Percentiles rank a stretch among this genome's conserved stretches.
Conservation (phyloP, 1,140 invertebrate species). For the Pinna nobilis region DNA sequence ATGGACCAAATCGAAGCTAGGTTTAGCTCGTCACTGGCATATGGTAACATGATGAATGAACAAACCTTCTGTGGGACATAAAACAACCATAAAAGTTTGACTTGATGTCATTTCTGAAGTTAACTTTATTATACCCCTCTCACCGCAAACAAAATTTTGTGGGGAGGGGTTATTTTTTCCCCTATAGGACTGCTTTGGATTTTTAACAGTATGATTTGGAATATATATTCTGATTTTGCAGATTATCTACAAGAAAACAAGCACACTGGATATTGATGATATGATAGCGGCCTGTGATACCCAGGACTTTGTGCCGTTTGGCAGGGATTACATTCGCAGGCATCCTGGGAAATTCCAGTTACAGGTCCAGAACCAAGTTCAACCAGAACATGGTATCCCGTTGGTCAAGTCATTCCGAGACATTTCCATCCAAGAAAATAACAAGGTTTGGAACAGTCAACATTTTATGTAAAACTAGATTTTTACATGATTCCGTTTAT, state of each 20-base stretch:
- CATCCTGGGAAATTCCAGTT: conserved; percentile 83
- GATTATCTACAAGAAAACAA: too few species aligned
- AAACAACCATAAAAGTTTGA: too few species aligned
- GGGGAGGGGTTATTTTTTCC: neutral
- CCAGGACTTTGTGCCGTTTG: conserved; percentile 92
- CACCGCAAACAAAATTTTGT: neutral
- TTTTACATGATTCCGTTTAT: too few species aligned
- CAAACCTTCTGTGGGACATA: too few species aligned
- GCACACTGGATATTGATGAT: conserved; percentile 72
- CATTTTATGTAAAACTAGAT: too few species aligned
- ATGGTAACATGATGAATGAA: too few species aligned
- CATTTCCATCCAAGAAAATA: conserved; percentile 69
- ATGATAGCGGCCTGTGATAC: conserved; percentile 74
- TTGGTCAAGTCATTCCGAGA: conserved; percentile 72
- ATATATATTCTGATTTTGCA: too few species aligned
- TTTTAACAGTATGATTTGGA: conserved; percentile 6
- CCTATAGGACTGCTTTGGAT: neutral
- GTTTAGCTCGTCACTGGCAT: too few species aligned
- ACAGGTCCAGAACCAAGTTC: conserved; percentile 53
- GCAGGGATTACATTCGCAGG: conserved; percentile 84
- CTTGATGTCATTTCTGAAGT: too few species aligned
- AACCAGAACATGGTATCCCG: conserved; percentile 67
- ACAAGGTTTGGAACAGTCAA: too few species aligned
- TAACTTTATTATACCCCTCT: too few species aligned
- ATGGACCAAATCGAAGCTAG: too few species aligned